Evolutionary conservation across 2,113 vertebrate species (phyloP).

Genomic region (Rattus rattus): DNA sequence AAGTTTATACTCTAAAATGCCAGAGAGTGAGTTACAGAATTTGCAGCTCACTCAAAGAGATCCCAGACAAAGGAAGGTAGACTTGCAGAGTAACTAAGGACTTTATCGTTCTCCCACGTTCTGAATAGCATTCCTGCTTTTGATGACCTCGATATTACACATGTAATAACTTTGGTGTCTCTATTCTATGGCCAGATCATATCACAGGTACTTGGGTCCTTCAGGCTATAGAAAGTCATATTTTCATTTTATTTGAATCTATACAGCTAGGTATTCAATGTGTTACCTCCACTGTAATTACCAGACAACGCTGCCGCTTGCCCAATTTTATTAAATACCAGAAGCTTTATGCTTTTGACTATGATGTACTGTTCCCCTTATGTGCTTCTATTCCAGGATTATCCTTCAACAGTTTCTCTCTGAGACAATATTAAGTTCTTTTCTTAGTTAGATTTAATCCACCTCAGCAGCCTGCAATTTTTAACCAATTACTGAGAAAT

Average conservation of each 20-base stretch:
- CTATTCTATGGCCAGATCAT: neutral
- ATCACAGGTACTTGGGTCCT: neutral
- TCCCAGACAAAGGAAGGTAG: neutral
- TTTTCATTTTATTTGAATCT: slow-evolving; percentile 6
- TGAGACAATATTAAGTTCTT: slow-evolving; percentile 49
- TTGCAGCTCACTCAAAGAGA: neutral
- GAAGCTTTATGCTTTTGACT: slow-evolving; percentile 21
- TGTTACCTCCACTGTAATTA: neutral
- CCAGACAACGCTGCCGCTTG: neutral
- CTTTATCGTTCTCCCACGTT: neutral
- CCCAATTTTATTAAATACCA: slow-evolving; percentile 34
- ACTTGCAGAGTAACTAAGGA: neutral
- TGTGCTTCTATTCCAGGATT: slow-evolving; percentile 16
- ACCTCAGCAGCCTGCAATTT: slow-evolving; percentile 58
- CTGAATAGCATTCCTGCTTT: neutral
- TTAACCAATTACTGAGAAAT: slow-evolving; percentile 65
- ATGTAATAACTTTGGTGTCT: neutral
- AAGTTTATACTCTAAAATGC: neutral
- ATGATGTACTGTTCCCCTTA: slow-evolving; percentile 13
- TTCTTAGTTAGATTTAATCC: slow-evolving; percentile 45
- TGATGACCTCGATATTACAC: neutral
- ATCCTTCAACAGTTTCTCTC: slow-evolving; percentile 13
- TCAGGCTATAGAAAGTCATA: neutral
- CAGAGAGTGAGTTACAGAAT: neutral
- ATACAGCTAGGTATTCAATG: neutral